phyloP scores from a whole-genome alignment of 2,797 vertebrate species.

The Lycodopsis pacificus region DNA sequence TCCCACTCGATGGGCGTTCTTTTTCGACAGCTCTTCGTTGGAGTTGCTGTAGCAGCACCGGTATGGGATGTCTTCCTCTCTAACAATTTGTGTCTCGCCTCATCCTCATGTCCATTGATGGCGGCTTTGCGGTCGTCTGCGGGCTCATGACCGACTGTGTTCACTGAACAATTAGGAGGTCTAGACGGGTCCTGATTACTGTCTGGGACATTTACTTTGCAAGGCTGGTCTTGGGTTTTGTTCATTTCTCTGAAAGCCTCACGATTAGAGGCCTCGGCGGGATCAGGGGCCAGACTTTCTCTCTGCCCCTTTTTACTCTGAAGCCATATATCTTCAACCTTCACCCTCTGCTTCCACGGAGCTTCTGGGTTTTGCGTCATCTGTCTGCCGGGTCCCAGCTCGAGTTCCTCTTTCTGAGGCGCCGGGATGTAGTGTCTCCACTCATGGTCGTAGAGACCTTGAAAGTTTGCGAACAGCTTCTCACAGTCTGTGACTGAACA shows the following conservation, averaged over 20 bases:
- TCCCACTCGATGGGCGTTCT: not conserved
- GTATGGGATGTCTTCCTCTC: not conserved
- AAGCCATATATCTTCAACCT: constrained; percentile 80
- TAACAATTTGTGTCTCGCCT: not conserved
- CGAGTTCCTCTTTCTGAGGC: constrained; percentile 65
- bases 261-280: not conserved
- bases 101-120: constrained; percentile 66
- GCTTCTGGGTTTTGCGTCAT: constrained; percentile 63
- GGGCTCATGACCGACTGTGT: not conserved
- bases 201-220: not conserved
- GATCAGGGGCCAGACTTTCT: constrained; percentile 28
- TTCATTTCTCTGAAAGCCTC: not conserved
- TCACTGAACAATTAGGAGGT: constrained; percentile 8
- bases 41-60: not conserved
- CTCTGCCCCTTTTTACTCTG: constrained; percentile 75
- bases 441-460: constrained; percentile 90
- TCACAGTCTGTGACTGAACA: constrained; percentile 90
- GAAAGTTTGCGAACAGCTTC: constrained; percentile 87
- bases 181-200: not conserved
- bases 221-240: not conserved
- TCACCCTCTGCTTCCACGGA: constrained; percentile 83
- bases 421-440: constrained; percentile 89
- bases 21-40: constrained; percentile 35
- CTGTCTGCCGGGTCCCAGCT: constrained; percentile 33
- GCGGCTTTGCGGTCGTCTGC: not conserved